Conservation (phyloP, 1,140 invertebrate genomes). For the Ctenoplectra terminalis region DNA sequence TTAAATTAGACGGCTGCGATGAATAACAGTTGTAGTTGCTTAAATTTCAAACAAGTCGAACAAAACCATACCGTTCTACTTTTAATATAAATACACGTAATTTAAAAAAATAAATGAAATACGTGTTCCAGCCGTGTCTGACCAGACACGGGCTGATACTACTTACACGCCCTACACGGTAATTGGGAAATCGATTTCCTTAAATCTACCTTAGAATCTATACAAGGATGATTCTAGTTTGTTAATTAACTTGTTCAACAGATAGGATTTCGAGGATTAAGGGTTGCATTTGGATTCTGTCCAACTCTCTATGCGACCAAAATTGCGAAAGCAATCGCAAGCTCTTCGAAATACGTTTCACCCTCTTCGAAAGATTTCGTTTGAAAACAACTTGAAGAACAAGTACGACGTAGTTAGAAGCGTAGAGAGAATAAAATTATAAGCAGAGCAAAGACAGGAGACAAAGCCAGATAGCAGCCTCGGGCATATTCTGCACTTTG, state of each 20-base stretch:
- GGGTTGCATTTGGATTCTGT: neutral
- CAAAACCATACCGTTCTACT: rapidly evolving
- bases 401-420: neutral
- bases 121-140: neutral
- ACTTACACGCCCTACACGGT: too few species aligned
- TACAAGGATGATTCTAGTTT: neutral
- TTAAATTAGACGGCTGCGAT: neutral
- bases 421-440: too few species aligned
- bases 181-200: neutral
- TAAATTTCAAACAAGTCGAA: too few species aligned
- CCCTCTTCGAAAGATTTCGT: neutral
- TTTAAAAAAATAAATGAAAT: neutral
- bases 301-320: constrained; percentile 1
- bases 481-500: constrained; percentile 12
- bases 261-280: neutral
- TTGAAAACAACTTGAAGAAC: neutral
- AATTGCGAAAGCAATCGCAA: neutral
- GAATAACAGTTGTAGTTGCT: too few species aligned
- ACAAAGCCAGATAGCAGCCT: neutral
- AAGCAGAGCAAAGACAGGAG: neutral
- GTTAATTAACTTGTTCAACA: constrained; percentile 14
- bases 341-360: neutral
- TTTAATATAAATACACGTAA: neutral
- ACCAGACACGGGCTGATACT: neutral
- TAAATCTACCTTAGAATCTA: too few species aligned